These are phyloP conservation scores for Mamestra configurata DNA, from an alignment of 1,140 invertebrate genomes.

Conservation along the genomic window DNA sequence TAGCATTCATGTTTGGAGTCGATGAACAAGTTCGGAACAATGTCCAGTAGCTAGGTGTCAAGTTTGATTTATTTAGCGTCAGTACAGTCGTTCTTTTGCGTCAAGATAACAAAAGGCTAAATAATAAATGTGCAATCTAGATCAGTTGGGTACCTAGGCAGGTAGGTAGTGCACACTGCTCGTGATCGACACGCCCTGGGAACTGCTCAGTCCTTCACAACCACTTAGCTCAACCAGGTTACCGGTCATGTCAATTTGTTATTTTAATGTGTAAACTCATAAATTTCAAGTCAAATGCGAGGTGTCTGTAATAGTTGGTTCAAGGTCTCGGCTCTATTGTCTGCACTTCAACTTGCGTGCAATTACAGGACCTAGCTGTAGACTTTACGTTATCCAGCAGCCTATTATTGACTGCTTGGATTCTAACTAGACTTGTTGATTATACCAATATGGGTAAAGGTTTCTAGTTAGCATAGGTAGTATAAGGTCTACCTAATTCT, in stretches of 20 bases:
- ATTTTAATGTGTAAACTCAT: slow-evolving; percentile 79
- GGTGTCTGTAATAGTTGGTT: slow-evolving; percentile 64
- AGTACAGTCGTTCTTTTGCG: slow-evolving; percentile 46
- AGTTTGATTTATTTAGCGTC: slow-evolving; percentile 44
- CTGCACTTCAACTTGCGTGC: slow-evolving; percentile 64
- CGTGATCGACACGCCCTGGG: slow-evolving; percentile 82
- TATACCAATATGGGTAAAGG: neutral
- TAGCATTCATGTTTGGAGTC: slow-evolving; percentile 33
- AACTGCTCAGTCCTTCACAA: slow-evolving; percentile 74
- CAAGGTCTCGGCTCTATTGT: slow-evolving; percentile 71
- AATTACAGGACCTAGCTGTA: slow-evolving; percentile 63
- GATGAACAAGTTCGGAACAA: slow-evolving; percentile 28
- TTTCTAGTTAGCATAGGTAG: neutral
- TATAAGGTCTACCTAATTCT: neutral
- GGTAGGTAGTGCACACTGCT: slow-evolving; percentile 60
- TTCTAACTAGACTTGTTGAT: slow-evolving; percentile 52
- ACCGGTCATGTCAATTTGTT: slow-evolving; percentile 77
- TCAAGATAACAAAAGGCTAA: slow-evolving; percentile 61
- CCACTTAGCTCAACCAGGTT: slow-evolving; percentile 75
- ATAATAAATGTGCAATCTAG: slow-evolving; percentile 69
- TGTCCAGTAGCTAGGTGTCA: slow-evolving; percentile 39
- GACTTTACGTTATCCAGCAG: slow-evolving; percentile 55
- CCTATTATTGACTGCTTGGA: slow-evolving; percentile 38
- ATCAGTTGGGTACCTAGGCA: slow-evolving; percentile 69
- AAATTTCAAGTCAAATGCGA: slow-evolving; percentile 69